Conservation (phyloP, 2,797 vertebrate genomes). For the Pelodytes ibericus region DNA sequence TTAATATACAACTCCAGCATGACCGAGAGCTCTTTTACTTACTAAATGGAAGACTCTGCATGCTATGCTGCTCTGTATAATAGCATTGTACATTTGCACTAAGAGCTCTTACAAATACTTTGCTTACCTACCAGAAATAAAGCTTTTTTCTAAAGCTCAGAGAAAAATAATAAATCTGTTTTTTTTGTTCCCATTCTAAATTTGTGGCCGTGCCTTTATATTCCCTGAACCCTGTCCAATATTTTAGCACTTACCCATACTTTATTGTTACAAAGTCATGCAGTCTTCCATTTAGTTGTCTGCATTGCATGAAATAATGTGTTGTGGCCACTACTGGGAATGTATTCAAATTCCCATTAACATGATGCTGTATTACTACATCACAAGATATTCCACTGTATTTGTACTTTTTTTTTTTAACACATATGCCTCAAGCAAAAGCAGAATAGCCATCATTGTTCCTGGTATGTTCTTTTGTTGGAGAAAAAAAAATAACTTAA, state of each 20-base stretch:
- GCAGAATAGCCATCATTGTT: not conserved
- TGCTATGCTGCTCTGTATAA: constrained; percentile 11
- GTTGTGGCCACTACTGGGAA: not conserved
- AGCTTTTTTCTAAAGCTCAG: not conserved
- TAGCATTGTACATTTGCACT: not conserved
- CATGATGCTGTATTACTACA: not conserved
- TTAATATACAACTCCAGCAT: too few species aligned
- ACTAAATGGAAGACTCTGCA: not conserved
- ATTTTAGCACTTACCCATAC: not conserved
- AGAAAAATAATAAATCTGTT: not conserved
- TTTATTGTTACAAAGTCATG: not conserved
- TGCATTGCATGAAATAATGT: not conserved
- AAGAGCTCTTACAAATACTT: constrained; percentile 20
- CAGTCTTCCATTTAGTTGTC: not conserved
- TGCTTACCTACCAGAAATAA: not conserved
- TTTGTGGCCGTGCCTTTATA: constrained; percentile 1
- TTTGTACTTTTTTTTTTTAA: not conserved
- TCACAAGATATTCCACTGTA: not conserved
- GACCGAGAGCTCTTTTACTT: too few species aligned
- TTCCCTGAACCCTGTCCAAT: not conserved
- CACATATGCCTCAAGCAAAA: constrained; percentile 9
- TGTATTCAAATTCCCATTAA: constrained; percentile 15
- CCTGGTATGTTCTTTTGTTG: constrained; percentile 22
- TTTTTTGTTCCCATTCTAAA: constrained; percentile 24
- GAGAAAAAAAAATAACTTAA: constrained; percentile 10